phyloP scores from a whole-genome alignment of 2,113 vertebrate species.

The Alethe diademata region DNA sequence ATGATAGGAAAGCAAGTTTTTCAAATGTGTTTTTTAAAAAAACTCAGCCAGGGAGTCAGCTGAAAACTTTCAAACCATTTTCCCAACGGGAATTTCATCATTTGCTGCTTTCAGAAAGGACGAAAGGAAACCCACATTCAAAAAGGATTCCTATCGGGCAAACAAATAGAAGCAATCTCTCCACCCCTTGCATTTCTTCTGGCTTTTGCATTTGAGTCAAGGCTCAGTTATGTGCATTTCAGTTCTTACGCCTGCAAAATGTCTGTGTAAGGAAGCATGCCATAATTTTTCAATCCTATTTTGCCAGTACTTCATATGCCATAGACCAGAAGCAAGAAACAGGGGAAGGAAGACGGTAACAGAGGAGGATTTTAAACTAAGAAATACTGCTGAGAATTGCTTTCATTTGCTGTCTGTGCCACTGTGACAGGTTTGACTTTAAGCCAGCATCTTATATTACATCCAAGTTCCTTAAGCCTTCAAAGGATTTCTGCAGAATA shows the following conservation, averaged over 20 bases:
- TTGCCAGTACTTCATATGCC: not conserved
- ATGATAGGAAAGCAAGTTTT: not conserved
- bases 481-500: conserved; percentile 41
- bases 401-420: conserved; percentile 35
- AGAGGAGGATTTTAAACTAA: conserved; percentile 5
- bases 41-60: not conserved
- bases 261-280: not conserved
- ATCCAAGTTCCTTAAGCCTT: conserved; percentile 61
- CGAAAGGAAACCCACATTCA: not conserved
- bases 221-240: not conserved
- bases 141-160: not conserved
- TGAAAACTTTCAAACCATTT: not conserved
- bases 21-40: not conserved
- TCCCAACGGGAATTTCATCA: not conserved
- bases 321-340: not conserved
- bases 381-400: not conserved
- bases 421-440: conserved; percentile 49
- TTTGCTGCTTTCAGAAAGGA: not conserved
- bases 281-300: not conserved
- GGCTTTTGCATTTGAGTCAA: not conserved
- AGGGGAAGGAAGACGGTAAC: not conserved
- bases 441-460: conserved; percentile 64
- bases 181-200: not conserved
- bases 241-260: not conserved
- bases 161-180: not conserved